Evolutionary conservation across 2,797 vertebrate species (phyloP), one percentile per base, ranked within the genome.

Genomic region (Streptopelia turtur): DNA sequence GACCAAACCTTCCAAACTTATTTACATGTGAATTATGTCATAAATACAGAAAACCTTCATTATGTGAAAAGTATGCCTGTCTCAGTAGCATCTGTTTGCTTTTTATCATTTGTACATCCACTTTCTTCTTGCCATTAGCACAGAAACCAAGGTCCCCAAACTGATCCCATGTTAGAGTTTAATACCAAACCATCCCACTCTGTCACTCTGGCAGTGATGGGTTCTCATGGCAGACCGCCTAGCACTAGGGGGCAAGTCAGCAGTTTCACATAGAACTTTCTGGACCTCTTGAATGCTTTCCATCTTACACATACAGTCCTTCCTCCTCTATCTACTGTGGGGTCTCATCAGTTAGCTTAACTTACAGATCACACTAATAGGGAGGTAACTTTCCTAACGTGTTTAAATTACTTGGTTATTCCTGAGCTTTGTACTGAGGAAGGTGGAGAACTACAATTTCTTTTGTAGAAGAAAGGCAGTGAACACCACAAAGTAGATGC

Each of bases 21-120:
- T 15, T 69, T 68, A n/a, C 10, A 5, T 60, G 12, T 16, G 39
- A 37, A 33, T 71, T 56, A 20, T 3, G 4, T 45, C 0, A 0
- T 68, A 81, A 68, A 49, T 53, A 23, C 12, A 25, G 53, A 90
- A 45, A 28, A 60, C 4, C 15, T 68, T 64, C 53, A 17, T 65
- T 43, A n/a, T 8, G 27, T n/a, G 31, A 82, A 65, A 64, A 69
- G 65, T 21, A 14, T 1, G 18, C 10, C 13, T 23, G 5, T 37
- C 74, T 66, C 31, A 37, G 13, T 71, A 68, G 49, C 6, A 60
- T 45, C 47, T 78, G 8, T 15, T 83, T 0, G 0, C 7, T 69
- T 72, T 69, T 70, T 57, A 24, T 63, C 31, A 31, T 66, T 72
- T 87, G 16, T 83, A 66, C 8, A 68, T 31, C 22, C 39, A 59